Percentiles rank a stretch among this genome's conserved stretches.
phyloP scores from a whole-genome alignment of 2,797 vertebrate species.

The Channallabes apus region DNA sequence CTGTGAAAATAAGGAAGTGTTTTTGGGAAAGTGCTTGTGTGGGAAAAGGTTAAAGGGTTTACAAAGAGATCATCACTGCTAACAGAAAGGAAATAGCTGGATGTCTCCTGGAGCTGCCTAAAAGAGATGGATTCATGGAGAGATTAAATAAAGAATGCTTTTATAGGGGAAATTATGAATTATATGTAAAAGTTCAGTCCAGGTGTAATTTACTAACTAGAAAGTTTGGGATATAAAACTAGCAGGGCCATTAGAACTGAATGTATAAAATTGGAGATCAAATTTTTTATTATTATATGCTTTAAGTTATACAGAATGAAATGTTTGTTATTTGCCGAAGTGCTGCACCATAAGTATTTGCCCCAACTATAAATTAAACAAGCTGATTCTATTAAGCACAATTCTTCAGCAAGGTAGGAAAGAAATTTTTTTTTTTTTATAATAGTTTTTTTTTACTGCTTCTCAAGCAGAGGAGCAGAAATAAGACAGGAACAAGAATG shows the following conservation, averaged over 20 bases:
- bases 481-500: conserved; percentile 18
- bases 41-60: not conserved
- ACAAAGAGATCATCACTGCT: conserved; percentile 21
- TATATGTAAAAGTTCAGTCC: too few species aligned
- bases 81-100: conserved; percentile 59
- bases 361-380: too few species aligned
- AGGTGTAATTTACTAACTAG: not conserved
- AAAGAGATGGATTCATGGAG: not conserved
- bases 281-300: not conserved
- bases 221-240: not conserved
- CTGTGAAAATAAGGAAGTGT: not conserved
- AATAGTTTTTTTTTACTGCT: not conserved
- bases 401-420: too few species aligned
- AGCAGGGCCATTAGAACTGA: not conserved
- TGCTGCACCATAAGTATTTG: too few species aligned
- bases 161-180: not conserved
- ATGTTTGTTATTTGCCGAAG: not conserved
- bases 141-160: not conserved
- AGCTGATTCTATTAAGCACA: too few species aligned
- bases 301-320: not conserved
- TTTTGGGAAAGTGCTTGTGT: not conserved
- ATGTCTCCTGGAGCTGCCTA: conserved; percentile 10
- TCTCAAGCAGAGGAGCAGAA: conserved; percentile 21
- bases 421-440: too few species aligned
- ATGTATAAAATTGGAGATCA: not conserved